These are phyloP conservation scores for Pontoporia blainvillei DNA, from an alignment of 2,113 vertebrate genomes.

Conservation along the genomic window DNA sequence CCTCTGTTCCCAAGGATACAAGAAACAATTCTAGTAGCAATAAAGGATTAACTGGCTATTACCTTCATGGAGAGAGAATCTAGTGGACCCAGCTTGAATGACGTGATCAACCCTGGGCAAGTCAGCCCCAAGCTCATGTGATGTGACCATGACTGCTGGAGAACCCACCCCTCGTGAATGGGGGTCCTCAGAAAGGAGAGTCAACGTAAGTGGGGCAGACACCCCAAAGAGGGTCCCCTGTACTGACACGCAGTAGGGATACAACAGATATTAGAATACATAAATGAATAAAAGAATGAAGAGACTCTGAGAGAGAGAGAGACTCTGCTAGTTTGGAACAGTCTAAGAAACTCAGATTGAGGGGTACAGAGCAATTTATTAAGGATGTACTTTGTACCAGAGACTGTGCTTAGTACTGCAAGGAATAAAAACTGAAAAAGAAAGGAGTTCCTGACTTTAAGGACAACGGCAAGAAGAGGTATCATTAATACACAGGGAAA, in stretches of 20 bases:
- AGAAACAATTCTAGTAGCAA: neutral
- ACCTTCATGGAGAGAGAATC: neutral
- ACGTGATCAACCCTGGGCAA: neutral
- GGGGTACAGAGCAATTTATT: neutral
- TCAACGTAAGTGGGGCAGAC: neutral
- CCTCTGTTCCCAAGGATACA: neutral
- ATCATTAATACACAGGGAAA: neutral
- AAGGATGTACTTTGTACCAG: neutral
- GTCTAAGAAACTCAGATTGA: neutral
- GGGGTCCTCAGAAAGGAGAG: neutral
- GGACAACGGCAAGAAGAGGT: neutral
- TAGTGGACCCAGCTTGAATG: neutral
- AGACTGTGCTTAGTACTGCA: neutral
- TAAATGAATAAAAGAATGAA: neutral
- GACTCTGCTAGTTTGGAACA: neutral
- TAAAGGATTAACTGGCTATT: neutral
- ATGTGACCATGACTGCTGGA: neutral
- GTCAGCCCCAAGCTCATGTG: neutral
- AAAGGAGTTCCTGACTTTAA: neutral
- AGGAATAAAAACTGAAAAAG: neutral
- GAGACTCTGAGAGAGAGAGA: no score
- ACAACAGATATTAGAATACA: neutral
- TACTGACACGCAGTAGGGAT: neutral
- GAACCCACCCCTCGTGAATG: neutral
- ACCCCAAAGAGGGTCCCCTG: neutral